A percentile compares a stretch with the other conserved stretches of the same genome.
Conservation (phyloP, 2,888 invertebrate species). For the Amorpha juglandis region DNA sequence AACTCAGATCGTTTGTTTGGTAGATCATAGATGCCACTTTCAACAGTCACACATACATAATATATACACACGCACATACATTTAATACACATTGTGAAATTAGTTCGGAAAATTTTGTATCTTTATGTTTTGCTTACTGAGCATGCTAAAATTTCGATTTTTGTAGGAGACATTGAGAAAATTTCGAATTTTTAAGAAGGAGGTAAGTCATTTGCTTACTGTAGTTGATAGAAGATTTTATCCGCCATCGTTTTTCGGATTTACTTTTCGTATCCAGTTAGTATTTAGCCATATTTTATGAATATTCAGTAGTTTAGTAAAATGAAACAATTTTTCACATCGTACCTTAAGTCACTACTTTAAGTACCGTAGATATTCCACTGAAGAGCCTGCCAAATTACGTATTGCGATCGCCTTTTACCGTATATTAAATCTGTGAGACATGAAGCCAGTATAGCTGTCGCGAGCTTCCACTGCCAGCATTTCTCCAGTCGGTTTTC, state of each 20-base stretch:
- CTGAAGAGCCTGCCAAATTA: too few relatives aligned
- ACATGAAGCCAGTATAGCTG: too few relatives aligned
- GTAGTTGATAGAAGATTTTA: neutral
- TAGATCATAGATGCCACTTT: conserved; percentile 53
- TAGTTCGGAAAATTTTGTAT: neutral
- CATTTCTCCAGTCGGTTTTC: too few relatives aligned
- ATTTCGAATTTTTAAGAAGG: neutral
- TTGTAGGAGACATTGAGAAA: neutral
- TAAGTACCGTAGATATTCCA: too few relatives aligned
- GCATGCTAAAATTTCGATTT: neutral
- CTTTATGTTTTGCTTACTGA: conserved; percentile 8
- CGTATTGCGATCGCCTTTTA: too few relatives aligned
- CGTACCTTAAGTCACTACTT: too few relatives aligned
- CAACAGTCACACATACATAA: conserved; percentile 2
- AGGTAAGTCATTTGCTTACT: conserved; percentile 19
- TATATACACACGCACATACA: neutral
- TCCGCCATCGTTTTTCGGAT: neutral
- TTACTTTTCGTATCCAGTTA: neutral
- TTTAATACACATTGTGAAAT: conserved; percentile 4
- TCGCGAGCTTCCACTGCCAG: too few relatives aligned
- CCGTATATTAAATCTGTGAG: too few relatives aligned
- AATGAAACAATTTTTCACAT: too few relatives aligned
- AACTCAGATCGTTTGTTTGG: conserved; percentile 35
- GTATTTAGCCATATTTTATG: neutral
- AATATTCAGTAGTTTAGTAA: too few relatives aligned